A percentile compares a stretch with the other conserved stretches of the same genome.
phyloP scores from a whole-genome alignment of 1,140 invertebrate genomes.

The Cryptotermes secundus region DNA sequence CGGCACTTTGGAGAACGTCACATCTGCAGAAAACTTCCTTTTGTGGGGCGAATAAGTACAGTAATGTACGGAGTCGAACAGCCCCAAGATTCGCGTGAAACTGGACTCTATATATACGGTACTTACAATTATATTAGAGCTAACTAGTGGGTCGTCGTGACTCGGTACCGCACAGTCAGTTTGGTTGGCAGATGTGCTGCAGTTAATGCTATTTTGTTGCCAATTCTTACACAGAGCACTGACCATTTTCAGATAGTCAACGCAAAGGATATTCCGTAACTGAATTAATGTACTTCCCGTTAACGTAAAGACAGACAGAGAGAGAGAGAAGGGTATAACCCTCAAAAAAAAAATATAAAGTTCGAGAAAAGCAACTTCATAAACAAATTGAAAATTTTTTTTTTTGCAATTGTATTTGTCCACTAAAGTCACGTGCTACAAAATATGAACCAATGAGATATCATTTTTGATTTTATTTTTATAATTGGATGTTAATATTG shows the following conservation, averaged over 20 bases:
- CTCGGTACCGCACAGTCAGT: constrained; percentile 2
- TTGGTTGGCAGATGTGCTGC: not conserved
- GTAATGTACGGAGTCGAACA: not conserved
- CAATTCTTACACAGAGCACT: too few relatives aligned
- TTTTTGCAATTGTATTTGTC: constrained; percentile 3
- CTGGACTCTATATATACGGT: not conserved
- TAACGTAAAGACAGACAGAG: too few relatives aligned
- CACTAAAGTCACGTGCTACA: not conserved
- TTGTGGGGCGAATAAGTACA: not conserved
- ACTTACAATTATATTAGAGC: not conserved
- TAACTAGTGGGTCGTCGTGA: not conserved
- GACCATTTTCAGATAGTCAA: too few relatives aligned
- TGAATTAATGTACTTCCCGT: too few relatives aligned
- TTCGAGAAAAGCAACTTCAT: not conserved
- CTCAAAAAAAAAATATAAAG: not conserved
- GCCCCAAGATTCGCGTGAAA: not conserved
- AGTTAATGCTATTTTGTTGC: too few relatives aligned
- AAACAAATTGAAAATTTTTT: not conserved
- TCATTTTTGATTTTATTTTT: not conserved
- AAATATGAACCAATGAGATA: not conserved
- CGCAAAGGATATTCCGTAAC: too few relatives aligned
- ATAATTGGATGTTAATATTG: constrained; percentile 20
- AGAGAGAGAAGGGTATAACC: not conserved
- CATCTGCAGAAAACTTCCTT: not conserved
- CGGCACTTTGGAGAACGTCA: too few relatives aligned